Conservation (phyloP, 2,888 invertebrate species). For the Phaonia tiefii region DNA sequence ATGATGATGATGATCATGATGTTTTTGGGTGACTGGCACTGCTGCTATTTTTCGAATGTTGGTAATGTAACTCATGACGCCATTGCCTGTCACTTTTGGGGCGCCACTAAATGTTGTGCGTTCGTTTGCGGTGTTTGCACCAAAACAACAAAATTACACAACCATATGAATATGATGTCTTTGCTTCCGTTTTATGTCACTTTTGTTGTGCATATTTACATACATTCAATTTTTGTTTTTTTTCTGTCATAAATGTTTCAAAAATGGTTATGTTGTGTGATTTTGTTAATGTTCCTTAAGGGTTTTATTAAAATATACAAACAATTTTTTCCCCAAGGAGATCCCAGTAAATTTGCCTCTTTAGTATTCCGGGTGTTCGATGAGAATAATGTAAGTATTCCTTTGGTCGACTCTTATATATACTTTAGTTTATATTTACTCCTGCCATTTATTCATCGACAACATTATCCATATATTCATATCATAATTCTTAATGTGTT, state of each 20-base stretch:
- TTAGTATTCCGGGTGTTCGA: constrained; percentile 99
- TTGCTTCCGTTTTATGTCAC: constrained; percentile 30
- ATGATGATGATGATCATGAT: constrained; percentile 15
- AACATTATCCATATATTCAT: no score
- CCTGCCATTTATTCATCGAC: no score
- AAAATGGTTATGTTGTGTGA: not conserved
- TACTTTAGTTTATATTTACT: not conserved
- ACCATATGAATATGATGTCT: constrained; percentile 55
- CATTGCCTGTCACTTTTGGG: constrained; percentile 58
- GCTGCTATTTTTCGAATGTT: constrained; percentile 25
- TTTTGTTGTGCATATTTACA: not conserved
- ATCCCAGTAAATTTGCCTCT: constrained; percentile 98
- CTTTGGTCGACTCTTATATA: not conserved
- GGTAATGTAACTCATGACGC: constrained; percentile 53
- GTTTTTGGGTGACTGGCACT: constrained; percentile 31
- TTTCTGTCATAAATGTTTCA: constrained; percentile 45
- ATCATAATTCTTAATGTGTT: no score
- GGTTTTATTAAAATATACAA: constrained; percentile 99
- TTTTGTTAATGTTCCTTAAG: constrained; percentile 81
- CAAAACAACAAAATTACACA: constrained; percentile 3
- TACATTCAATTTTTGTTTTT: constrained; percentile 20
- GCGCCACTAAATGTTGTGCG: constrained; percentile 61
- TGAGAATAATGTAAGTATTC: constrained; percentile 95
- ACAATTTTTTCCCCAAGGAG: constrained; percentile 99
- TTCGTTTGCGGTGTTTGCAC: constrained; percentile 26